These are phyloP conservation scores for Pangasius djambal DNA, from an alignment of 2,797 vertebrate genomes.

Conservation along the genomic window DNA sequence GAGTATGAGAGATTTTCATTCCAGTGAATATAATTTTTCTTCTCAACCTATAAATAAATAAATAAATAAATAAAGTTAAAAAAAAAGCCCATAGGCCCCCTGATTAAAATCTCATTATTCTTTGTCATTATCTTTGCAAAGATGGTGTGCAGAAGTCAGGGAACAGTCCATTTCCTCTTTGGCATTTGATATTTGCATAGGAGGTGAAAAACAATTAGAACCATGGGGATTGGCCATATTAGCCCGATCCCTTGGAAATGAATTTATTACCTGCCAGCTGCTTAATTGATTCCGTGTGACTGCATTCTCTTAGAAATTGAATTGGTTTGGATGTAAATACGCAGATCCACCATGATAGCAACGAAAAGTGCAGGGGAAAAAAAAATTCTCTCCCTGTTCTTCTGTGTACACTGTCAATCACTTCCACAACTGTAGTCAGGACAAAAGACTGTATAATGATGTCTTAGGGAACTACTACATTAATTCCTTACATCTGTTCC, in stretches of 20 bases:
- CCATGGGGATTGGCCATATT: constrained; percentile 64
- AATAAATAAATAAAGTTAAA: constrained; percentile 1
- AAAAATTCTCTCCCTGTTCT: constrained; percentile 37
- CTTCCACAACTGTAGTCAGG: constrained; percentile 37
- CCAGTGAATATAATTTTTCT: neutral
- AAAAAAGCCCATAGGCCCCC: constrained; percentile 41
- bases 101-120: constrained; percentile 69
- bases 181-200: constrained; percentile 68
- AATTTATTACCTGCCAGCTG: constrained; percentile 65
- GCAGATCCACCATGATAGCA: constrained; percentile 31
- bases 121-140: constrained; percentile 66
- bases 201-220: constrained; percentile 62
- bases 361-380: constrained; percentile 28
- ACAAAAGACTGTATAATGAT: constrained; percentile 55
- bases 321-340: constrained; percentile 59
- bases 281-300: constrained; percentile 72
- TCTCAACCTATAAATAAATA: neutral
- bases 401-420: constrained; percentile 22
- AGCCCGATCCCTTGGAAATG: constrained; percentile 65
- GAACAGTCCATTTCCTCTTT: constrained; percentile 60
- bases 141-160: constrained; percentile 58
- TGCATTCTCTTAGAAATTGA: constrained; percentile 67
- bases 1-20: neutral
- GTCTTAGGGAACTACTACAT: constrained; percentile 45
- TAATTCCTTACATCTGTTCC: constrained; percentile 56